Percentiles rank a stretch among this genome's conserved stretches.
Conservation (phyloP, 2,888 invertebrate genomes). For the Pseudolycoriella hygida region DNA sequence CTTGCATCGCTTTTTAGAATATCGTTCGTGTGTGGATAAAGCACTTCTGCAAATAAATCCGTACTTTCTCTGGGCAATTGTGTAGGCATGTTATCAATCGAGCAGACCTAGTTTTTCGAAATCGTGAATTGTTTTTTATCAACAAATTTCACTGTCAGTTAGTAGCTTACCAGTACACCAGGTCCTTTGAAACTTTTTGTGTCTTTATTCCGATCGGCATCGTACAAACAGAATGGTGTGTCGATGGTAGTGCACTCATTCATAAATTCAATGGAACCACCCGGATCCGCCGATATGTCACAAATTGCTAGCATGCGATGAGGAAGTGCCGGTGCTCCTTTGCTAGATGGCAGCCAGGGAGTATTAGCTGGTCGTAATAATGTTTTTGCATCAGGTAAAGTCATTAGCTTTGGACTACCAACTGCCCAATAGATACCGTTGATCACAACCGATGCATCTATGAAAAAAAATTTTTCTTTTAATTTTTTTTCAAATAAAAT, state of each 20-base stretch:
- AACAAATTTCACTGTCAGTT: too few species aligned
- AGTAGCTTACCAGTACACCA: constrained; percentile 55
- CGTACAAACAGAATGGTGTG: constrained; percentile 97
- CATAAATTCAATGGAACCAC: constrained; percentile 98
- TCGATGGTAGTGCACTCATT: constrained; percentile 99
- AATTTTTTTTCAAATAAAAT: background rate
- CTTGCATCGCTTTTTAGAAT: constrained; percentile 74
- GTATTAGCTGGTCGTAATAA: constrained; percentile 73
- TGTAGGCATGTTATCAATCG: constrained; percentile 99
- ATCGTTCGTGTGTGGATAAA: constrained; percentile 75
- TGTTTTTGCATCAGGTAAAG: constrained; percentile 95
- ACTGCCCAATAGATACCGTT: constrained; percentile 99
- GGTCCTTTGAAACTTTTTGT: constrained; percentile 91
- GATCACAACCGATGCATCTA: constrained; percentile 57
- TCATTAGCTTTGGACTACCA: constrained; percentile 85
- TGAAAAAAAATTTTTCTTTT: background rate
- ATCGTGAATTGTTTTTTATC: too few species aligned
- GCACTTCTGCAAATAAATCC: constrained; percentile 88
- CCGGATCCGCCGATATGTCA: constrained; percentile 98
- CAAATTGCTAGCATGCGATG: constrained; percentile 86
- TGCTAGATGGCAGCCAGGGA: constrained; percentile 78
- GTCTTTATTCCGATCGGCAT: constrained; percentile 94
- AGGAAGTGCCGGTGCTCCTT: constrained; percentile 73
- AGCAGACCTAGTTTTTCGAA: constrained; percentile 52
- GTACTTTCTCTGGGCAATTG: constrained; percentile 95